Evolutionary conservation across 1,140 invertebrate genomes (phyloP).

Genomic region (Drosophila tristis): DNA sequence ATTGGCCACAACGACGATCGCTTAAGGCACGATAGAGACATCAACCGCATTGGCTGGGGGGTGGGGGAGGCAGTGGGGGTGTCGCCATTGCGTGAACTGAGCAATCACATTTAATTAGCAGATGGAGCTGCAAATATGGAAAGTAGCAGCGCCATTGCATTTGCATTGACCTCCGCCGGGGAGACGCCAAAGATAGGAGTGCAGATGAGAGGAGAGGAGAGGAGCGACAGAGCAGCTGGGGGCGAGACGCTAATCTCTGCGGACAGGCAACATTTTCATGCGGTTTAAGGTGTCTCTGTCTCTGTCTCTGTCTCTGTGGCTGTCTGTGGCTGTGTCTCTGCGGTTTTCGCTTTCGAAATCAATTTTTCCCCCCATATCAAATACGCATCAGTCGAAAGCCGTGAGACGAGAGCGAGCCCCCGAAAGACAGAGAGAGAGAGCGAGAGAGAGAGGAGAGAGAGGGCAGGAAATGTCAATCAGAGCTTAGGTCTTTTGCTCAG

Average conservation of each 20-base stretch:
- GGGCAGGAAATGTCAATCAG: constrained; percentile 75
- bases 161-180: constrained; percentile 39
- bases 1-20: constrained; percentile 37
- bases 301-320: not conserved
- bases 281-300: constrained; percentile 38
- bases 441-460: constrained; percentile 39
- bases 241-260: constrained; percentile 57
- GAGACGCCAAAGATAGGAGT: not conserved
- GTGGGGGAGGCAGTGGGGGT: not conserved
- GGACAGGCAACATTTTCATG: constrained; percentile 54
- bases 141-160: constrained; percentile 37
- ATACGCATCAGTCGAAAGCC: constrained; percentile 59
- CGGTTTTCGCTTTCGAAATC: constrained; percentile 77
- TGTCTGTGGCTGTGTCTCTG: not conserved
- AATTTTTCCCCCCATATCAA: constrained; percentile 63
- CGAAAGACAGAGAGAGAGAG: constrained; percentile 35
- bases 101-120: constrained; percentile 61
- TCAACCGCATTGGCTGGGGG: constrained; percentile 10
- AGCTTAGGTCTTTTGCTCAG: constrained; percentile 44
- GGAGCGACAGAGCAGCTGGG: not conserved
- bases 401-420: too few species aligned
- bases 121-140: constrained; percentile 33
- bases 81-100: constrained; percentile 19
- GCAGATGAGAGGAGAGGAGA: not conserved
- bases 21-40: constrained; percentile 52